Percentiles rank a stretch among this genome's conserved stretches.
Conservation (phyloP, 2,888 invertebrate species). For the Agrilus biguttatus region DNA sequence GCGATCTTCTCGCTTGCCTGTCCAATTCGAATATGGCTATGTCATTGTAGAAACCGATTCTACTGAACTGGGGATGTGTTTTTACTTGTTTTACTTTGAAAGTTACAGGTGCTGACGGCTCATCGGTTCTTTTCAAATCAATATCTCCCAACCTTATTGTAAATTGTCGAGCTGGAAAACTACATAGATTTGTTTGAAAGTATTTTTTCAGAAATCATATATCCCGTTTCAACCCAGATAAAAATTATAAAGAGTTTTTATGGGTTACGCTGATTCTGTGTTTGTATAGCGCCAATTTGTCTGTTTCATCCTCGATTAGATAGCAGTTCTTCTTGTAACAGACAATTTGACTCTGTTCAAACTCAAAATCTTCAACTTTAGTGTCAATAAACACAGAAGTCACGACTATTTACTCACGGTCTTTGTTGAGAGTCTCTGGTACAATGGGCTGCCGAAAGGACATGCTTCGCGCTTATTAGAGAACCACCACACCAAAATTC, state of each 20-base stretch:
- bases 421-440: conserved; percentile 78
- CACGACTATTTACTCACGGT: conserved; percentile 46
- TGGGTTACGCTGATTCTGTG: too few species aligned
- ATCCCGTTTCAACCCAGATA: too few species aligned
- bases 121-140: conserved; percentile 69
- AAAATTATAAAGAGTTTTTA: too few species aligned
- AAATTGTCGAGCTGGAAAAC: conserved; percentile 78
- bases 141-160: conserved; percentile 81
- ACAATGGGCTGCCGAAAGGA: conserved; percentile 87
- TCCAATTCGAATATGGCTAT: conserved; percentile 72
- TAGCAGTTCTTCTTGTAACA: too few species aligned
- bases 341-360: too few species aligned
- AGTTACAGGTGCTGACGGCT: conserved; percentile 71
- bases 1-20: conserved; percentile 61
- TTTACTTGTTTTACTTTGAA: conserved; percentile 62
- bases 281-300: too few species aligned
- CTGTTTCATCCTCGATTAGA: too few species aligned
- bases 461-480: conserved; percentile 62
- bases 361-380: too few species aligned
- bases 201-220: too few species aligned
- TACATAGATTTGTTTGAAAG: conserved; percentile 24
- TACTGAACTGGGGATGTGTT: conserved; percentile 73
- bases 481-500: conserved; percentile 94
- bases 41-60: conserved; percentile 90
- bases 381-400: too few species aligned